phyloP scores from a whole-genome alignment of 2,113 vertebrate genomes.

The Dasyurus viverrinus region DNA sequence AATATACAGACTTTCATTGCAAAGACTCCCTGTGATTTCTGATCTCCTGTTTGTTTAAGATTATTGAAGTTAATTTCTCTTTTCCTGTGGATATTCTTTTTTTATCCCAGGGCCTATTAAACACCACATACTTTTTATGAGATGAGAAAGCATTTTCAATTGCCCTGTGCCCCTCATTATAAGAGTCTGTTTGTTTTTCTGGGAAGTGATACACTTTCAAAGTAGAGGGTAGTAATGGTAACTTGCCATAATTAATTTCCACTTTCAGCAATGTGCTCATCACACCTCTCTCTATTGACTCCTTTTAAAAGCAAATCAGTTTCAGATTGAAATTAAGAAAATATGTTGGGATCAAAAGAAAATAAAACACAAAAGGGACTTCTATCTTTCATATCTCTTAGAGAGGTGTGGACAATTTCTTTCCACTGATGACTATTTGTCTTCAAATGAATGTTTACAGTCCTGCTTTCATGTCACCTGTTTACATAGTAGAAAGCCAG shows the following conservation, averaged over 20 bases:
- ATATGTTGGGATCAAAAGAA: neutral
- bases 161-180: neutral
- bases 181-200: constrained; percentile 4
- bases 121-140: constrained; percentile 1
- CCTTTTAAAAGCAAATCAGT: neutral
- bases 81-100: constrained; percentile 49
- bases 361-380: neutral
- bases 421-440: neutral
- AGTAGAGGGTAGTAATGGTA: neutral
- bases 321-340: neutral
- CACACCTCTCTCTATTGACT: neutral
- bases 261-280: neutral
- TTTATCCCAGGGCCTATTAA: constrained; percentile 2
- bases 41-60: constrained; percentile 35
- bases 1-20: neutral
- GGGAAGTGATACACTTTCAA: constrained; percentile 9
- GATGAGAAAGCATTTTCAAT: neutral
- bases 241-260: constrained; percentile 17
- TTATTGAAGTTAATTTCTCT: constrained; percentile 53
- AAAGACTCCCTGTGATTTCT: constrained; percentile 51
- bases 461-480: neutral
- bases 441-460: constrained; percentile 19
- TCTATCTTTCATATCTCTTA: neutral
- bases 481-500: constrained; percentile 1
- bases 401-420: neutral